Evolutionary conservation across 2,888 invertebrate species (phyloP).

Genomic region (Sinelater perroti): DNA sequence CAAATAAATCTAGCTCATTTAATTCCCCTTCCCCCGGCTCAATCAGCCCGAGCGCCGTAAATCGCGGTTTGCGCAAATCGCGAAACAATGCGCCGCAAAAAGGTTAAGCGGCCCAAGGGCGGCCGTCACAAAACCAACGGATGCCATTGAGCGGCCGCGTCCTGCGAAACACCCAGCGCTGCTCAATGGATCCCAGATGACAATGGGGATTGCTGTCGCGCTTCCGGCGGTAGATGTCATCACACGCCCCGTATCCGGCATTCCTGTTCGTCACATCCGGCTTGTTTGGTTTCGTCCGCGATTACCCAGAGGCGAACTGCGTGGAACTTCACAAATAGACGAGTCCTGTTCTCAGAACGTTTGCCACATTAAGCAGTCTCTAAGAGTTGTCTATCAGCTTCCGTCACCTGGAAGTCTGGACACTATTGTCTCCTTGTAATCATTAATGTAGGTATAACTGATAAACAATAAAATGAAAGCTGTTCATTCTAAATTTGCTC

Average conservation of each 20-base stretch:
- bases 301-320: neutral
- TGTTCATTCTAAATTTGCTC: too few relatives aligned
- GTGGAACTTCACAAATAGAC: too few relatives aligned
- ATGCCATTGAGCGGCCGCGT: slow-evolving; percentile 17
- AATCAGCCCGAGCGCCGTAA: slow-evolving; percentile 4
- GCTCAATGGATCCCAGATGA: slow-evolving; percentile 26
- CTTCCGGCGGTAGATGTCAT: slow-evolving; percentile 33
- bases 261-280: slow-evolving; percentile 36
- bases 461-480: too few relatives aligned
- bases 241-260: slow-evolving; percentile 37
- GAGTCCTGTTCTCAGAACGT: too few relatives aligned
- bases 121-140: slow-evolving; percentile 19
- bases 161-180: slow-evolving; percentile 2
- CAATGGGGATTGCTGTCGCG: slow-evolving; percentile 38
- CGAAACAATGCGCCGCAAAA: slow-evolving; percentile 8
- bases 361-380: too few relatives aligned
- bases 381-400: too few relatives aligned
- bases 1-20: slow-evolving; percentile 8
- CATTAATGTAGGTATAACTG: too few relatives aligned
- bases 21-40: neutral
- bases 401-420: too few relatives aligned
- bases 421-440: too few relatives aligned
- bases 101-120: slow-evolving; percentile 13
- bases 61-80: slow-evolving; percentile 12
- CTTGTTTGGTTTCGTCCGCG: neutral